Evolutionary conservation across 2,797 vertebrate species (phyloP).

Genomic region (Carcharodon carcharias): DNA sequence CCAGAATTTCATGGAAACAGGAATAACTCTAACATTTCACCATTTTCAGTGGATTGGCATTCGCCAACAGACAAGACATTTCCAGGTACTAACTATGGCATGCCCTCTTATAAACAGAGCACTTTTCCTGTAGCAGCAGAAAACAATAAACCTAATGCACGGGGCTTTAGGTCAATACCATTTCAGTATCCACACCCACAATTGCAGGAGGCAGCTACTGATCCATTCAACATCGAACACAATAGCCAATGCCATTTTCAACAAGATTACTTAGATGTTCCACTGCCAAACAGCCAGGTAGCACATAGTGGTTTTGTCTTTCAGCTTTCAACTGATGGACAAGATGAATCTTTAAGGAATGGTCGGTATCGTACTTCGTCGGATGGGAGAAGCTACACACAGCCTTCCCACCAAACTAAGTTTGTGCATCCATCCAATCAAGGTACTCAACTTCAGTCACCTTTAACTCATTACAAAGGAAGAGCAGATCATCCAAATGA

Average conservation of each 20-base stretch:
- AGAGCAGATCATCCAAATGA: constrained; percentile 62
- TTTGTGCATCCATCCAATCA: constrained; percentile 59
- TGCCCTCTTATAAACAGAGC: constrained; percentile 64
- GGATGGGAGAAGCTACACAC: constrained; percentile 62
- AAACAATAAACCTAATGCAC: constrained; percentile 55
- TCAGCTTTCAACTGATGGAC: constrained; percentile 63
- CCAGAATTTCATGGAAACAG: constrained; percentile 70
- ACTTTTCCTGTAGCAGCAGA: constrained; percentile 56
- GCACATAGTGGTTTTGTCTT: constrained; percentile 66
- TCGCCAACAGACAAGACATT: constrained; percentile 71
- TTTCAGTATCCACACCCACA: constrained; percentile 75
- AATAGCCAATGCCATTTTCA: constrained; percentile 49
- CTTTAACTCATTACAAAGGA: constrained; percentile 61
- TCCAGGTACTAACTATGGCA: constrained; percentile 70
- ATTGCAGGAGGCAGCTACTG: constrained; percentile 63
- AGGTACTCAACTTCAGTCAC: constrained; percentile 52
- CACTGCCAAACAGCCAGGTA: constrained; percentile 58
- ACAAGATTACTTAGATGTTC: constrained; percentile 63
- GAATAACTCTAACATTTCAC: constrained; percentile 47
- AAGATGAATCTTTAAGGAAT: constrained; percentile 56
- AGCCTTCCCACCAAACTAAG: constrained; percentile 53
- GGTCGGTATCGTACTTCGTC: constrained; percentile 58
- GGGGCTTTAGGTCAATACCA: constrained; percentile 55
- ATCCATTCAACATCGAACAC: constrained; percentile 60
- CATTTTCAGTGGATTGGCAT: constrained; percentile 58